Conservation (phyloP, 2,797 vertebrate genomes). For the Parambassis ranga region DNA sequence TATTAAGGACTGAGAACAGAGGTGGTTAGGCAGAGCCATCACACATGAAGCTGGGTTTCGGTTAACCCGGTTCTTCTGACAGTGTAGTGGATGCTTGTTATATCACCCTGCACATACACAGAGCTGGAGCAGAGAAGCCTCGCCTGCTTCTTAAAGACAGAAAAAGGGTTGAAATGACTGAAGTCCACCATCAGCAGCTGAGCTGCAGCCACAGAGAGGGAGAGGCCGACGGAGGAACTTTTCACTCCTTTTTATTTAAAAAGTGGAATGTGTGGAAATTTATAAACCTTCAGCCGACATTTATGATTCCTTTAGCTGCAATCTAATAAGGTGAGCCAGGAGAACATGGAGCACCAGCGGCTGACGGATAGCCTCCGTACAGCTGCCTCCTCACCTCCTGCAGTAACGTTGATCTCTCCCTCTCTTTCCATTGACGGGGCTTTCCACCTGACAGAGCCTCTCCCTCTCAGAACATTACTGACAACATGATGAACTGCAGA, state of each 20-base stretch:
- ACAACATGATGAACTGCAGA: neutral
- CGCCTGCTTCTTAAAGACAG: no score
- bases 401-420: neutral
- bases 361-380: neutral
- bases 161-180: no score
- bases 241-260: neutral
- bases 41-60: no score
- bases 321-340: neutral
- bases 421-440: neutral
- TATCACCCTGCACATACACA: no score
- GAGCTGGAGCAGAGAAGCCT: no score
- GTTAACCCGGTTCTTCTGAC: no score
- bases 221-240: neutral
- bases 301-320: neutral
- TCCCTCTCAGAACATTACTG: neutral
- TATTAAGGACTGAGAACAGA: no score
- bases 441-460: slow-evolving; percentile 9
- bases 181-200: neutral
- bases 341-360: neutral
- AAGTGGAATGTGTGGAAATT: neutral
- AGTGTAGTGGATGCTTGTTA: no score
- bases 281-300: neutral
- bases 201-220: neutral
- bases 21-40: no score
- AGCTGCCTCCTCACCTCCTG: neutral